Evolutionary conservation across 2,113 vertebrate genomes (phyloP).

Genomic region (Sylvia atricapilla): DNA sequence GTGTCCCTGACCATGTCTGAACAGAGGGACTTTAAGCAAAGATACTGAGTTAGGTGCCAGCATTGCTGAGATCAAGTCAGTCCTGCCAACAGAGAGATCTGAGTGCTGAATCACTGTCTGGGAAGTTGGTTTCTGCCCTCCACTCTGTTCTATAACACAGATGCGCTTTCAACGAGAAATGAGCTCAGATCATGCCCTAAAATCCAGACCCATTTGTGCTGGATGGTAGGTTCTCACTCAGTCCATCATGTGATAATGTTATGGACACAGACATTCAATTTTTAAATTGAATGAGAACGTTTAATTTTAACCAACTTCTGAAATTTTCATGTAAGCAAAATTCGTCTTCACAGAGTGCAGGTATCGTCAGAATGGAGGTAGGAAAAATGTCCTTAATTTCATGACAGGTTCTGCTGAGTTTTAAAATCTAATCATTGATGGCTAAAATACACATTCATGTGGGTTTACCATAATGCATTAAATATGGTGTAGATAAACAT

Average conservation of each 20-base stretch:
- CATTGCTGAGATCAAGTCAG: background rate
- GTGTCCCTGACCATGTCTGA: background rate
- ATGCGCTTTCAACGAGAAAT: background rate
- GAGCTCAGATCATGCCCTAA: background rate
- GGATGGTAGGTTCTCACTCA: background rate
- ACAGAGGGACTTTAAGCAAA: background rate
- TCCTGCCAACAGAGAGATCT: background rate
- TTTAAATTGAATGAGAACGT: too few species aligned
- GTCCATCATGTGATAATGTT: background rate
- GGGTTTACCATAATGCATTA: background rate
- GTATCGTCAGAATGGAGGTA: background rate
- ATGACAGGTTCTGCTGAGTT: background rate
- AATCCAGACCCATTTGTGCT: background rate
- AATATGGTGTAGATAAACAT: background rate
- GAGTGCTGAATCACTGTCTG: background rate
- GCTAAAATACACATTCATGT: background rate
- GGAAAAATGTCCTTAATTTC: background rate
- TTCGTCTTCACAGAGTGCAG: background rate
- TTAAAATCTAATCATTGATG: background rate
- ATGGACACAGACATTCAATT: background rate
- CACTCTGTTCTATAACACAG: background rate
- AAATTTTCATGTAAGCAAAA: background rate
- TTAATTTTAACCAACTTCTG: background rate
- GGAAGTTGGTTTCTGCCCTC: background rate
- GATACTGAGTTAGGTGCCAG: background rate